Base-by-base conservation (phyloP, 2,888 invertebrate genomes). In the Acronicta leporina region DNA sequence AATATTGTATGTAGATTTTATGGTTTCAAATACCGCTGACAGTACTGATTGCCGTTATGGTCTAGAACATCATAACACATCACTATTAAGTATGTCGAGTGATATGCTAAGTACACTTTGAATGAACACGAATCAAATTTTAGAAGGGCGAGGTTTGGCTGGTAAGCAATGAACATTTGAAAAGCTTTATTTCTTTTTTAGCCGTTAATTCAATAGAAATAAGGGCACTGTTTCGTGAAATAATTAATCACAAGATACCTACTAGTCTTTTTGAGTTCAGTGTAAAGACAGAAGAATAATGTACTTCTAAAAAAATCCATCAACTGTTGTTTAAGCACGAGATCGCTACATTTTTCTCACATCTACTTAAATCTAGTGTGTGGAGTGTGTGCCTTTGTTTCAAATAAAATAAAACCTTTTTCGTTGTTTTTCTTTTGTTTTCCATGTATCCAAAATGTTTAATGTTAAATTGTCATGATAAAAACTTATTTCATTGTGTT, bases 201-300 rank as follows among this genome's bases (percentile, higher is more conserved):
- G 1, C 33, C 10, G 10, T 7, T 33, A 10, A 10, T 1, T 33
- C 9, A 35, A 35, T 13, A 35, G 5, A 35, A 38, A 38, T 38
- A 38, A 38, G 46, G 38, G 30, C 45, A n/a, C n/a, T 38, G 66
- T 49, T 46, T 27, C 46, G 15, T 42, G 9, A 30, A 43, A 38
- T 35, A 56, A 69, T 66, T 63, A 56, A 66, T 66, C 63, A 69
- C 40, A 20, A 14, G 33, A 25, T 66, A 42, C 42, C 42, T 30
- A 63, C 54, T 44, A 65, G 44, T 35, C 27, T 40, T 66, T 68
- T 66, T 56, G n/a, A 46, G 33, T 16, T 30, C 20, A 43, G 16
- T 41, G 6, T 10, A 42, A 38, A 35, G 9, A 11, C 46, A 45
- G 20, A 58, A 54, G 16, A 30, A 49, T 42, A 68, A 50, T 38